Evolutionary conservation across 2,888 invertebrate species (phyloP).

Genomic region (Sarcophaga rosellei): DNA sequence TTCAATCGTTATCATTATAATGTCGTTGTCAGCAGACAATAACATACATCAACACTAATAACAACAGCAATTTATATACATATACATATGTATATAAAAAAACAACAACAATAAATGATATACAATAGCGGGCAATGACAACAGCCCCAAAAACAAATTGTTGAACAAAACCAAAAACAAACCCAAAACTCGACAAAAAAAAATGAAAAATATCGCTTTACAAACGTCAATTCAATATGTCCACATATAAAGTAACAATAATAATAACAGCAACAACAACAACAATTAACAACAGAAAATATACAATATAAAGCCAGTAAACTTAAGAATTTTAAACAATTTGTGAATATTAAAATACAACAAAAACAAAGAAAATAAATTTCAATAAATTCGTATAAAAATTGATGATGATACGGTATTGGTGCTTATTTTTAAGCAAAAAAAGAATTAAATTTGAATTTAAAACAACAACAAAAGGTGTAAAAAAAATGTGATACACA

Average conservation of each 20-base stretch:
- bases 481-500: constrained; percentile 50
- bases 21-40: constrained; percentile 59
- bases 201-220: constrained; percentile 54
- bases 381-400: constrained; percentile 11
- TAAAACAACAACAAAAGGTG: constrained; percentile 30
- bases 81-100: neutral
- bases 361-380: neutral
- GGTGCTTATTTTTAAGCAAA: constrained; percentile 20
- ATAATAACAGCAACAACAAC: constrained; percentile 25
- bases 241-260: constrained; percentile 44
- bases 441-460: neutral
- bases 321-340: constrained; percentile 17
- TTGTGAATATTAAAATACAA: neutral
- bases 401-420: constrained; percentile 16
- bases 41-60: constrained; percentile 58
- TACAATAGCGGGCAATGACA: constrained; percentile 16
- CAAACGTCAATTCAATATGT: constrained; percentile 59
- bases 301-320: neutral
- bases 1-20: constrained; percentile 57
- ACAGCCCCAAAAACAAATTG: neutral
- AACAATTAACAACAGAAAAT: constrained; percentile 14
- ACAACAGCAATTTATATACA: constrained; percentile 19
- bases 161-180: constrained; percentile 14
- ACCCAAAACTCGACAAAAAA: neutral
- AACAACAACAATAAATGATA: constrained; percentile 6